Evolutionary conservation across 2,797 vertebrate genomes (phyloP), one percentile per base, ranked within the genome.

Genomic region (Octomys mimax): DNA sequence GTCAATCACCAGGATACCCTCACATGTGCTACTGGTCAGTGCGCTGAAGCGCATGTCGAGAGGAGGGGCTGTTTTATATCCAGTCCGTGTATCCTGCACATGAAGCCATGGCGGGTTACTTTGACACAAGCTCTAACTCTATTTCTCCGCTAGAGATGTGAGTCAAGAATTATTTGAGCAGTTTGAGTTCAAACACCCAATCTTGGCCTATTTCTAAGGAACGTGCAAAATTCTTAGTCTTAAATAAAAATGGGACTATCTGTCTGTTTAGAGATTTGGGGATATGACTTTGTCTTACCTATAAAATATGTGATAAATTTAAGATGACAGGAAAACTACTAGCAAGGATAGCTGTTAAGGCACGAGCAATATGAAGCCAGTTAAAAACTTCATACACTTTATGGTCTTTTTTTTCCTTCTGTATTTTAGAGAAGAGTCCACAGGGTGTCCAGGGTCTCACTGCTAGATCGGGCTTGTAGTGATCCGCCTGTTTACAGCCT

Each of bases 321-420:
- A 84, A 84, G 84, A 73, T 87, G 62, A 61, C 33, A 90, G 52
- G 70, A 87, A 24, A 22, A 1, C 68, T 87, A 39, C 79, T 90
- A 61, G 24, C 59, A 91, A 78, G 5, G 18, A 26, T 13, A 0
- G 49, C n/a, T 54, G 64, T 26, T 83, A 26, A 46, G 13, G 10
- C 31, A 66, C 59, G 59, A 73, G 81, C 70, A 71, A 61, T 28
- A 61, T n/a, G 89, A 87, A 92, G 54, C 77, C 73, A 71, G 95
- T 93, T 75, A 88, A 92, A 73, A 80, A 24, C 24, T 66, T 93
- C 46, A 46, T 42, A 46, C 16, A 36, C 9, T 39, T 49, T 92
- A 64, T 70, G 39, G 39, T 39, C 49, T 49, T 49, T 5, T 49
- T 49, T 49, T 49, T 10, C 11, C 49, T 10, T 49, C 49, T 49